Evolutionary conservation across 1,140 invertebrate genomes (phyloP).

Genomic region (Chrysomallon squamiferum): DNA sequence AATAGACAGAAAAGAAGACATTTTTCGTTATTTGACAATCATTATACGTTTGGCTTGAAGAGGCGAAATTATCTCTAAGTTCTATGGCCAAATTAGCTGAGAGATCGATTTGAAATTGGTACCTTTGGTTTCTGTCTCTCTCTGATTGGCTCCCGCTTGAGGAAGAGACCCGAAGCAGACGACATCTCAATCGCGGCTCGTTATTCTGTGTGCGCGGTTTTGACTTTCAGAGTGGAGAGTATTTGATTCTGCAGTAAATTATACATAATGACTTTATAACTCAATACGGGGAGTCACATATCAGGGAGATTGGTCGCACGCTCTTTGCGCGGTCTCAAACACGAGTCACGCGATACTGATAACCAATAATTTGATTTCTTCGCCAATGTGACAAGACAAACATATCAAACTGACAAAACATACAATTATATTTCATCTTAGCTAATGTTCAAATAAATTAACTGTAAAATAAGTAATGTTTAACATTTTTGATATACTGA

Average conservation of each 20-base stretch:
- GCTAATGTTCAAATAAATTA: background rate
- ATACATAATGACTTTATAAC: slow-evolving; percentile 10
- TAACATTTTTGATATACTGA: background rate
- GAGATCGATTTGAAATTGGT: slow-evolving; percentile 6
- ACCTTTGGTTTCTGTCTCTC: background rate
- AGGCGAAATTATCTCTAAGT: slow-evolving; percentile 3
- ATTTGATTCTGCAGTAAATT: slow-evolving; percentile 8
- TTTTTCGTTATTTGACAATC: slow-evolving; percentile 6
- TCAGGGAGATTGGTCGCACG: background rate
- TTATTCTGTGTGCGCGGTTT: background rate
- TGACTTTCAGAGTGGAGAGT: slow-evolving; percentile 2
- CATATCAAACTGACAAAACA: background rate
- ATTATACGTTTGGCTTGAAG: slow-evolving; percentile 6
- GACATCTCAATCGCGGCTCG: background rate
- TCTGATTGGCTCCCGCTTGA: slow-evolving; percentile 3
- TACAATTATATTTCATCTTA: background rate
- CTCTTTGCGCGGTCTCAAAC: background rate
- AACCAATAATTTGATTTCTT: slow-evolving; percentile 1
- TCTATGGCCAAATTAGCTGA: slow-evolving; percentile 2
- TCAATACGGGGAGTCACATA: slow-evolving; percentile 1
- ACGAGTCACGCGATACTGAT: background rate
- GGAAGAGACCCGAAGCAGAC: slow-evolving; percentile 1
- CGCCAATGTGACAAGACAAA: background rate
- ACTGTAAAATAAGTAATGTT: background rate
- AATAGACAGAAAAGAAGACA: slow-evolving; percentile 2